phyloP scores from a whole-genome alignment of 2,113 vertebrate genomes.

The Lasiurus cinereus region DNA sequence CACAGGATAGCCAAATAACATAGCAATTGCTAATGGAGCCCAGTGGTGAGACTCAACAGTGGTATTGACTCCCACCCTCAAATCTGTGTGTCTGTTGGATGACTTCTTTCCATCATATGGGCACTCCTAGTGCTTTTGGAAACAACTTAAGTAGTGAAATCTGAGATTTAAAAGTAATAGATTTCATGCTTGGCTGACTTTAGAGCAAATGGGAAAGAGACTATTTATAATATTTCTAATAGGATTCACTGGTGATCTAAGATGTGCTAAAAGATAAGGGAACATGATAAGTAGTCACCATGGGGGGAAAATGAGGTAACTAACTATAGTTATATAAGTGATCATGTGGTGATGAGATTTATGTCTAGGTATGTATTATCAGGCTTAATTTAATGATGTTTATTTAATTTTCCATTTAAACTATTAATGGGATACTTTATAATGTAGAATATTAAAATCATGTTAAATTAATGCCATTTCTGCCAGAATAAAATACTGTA shows the following conservation, averaged over 20 bases:
- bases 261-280: slow-evolving; percentile 6
- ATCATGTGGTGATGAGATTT: slow-evolving; percentile 11
- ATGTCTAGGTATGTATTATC: slow-evolving; percentile 24
- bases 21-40: background rate
- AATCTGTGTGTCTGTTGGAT: background rate
- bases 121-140: background rate
- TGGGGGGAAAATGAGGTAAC: background rate
- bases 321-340: background rate
- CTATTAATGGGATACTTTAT: slow-evolving; percentile 57
- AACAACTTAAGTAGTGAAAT: background rate
- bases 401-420: slow-evolving; percentile 72
- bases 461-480: slow-evolving; percentile 60
- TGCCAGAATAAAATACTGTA: slow-evolving; percentile 50
- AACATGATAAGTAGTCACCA: background rate
- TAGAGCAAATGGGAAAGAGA: slow-evolving; percentile 41
- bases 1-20: background rate
- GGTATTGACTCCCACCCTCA: background rate
- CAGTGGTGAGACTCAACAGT: background rate
- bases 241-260: background rate
- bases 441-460: slow-evolving; percentile 50
- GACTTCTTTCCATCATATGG: background rate
- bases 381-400: slow-evolving; percentile 51
- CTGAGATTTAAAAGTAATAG: slow-evolving; percentile 15
- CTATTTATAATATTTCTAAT: slow-evolving; percentile 26
- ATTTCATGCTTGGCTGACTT: slow-evolving; percentile 2